Percentiles rank a stretch among this genome's conserved stretches.
Conservation (phyloP, 2,797 vertebrate genomes). For the Alosa sapidissima region DNA sequence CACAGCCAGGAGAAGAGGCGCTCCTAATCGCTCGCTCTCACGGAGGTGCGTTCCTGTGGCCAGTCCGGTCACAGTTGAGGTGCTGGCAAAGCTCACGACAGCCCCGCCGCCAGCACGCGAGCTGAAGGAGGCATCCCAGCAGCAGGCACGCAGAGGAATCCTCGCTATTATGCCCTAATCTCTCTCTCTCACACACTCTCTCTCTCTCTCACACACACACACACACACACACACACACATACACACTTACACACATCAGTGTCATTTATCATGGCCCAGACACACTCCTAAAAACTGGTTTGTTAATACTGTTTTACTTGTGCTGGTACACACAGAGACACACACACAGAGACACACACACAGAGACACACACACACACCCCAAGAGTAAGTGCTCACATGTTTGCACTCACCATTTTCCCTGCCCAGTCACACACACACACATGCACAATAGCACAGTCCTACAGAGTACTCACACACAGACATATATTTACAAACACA, state of each 20-base stretch:
- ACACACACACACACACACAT: too few relatives aligned
- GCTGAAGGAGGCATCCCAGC: slow-evolving; percentile 29
- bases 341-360: not conserved
- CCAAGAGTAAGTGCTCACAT: not conserved
- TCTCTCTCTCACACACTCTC: slow-evolving; percentile 9
- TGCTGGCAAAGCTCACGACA: slow-evolving; percentile 30
- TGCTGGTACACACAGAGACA: not conserved
- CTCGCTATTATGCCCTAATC: slow-evolving; percentile 2
- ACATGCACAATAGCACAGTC: too few relatives aligned
- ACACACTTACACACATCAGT: not conserved
- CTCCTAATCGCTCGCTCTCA: slow-evolving; percentile 42
- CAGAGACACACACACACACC: not conserved
- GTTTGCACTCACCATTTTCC: not conserved
- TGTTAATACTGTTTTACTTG: not conserved
- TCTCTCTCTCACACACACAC: not conserved
- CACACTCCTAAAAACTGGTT: not conserved
- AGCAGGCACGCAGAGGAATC: slow-evolving; percentile 21
- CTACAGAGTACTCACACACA: too few relatives aligned
- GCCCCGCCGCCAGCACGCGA: slow-evolving; percentile 29
- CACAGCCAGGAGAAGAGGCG: slow-evolving; percentile 5
- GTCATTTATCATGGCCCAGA: slow-evolving; percentile 4
- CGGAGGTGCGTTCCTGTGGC: slow-evolving; percentile 38
- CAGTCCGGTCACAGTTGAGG: slow-evolving; percentile 42
- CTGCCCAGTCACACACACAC: not conserved
- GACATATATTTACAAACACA: not conserved